These are phyloP conservation scores for Nasonia oneida DNA, from an alignment of 2,888 invertebrate species.

Conservation along the genomic window DNA sequence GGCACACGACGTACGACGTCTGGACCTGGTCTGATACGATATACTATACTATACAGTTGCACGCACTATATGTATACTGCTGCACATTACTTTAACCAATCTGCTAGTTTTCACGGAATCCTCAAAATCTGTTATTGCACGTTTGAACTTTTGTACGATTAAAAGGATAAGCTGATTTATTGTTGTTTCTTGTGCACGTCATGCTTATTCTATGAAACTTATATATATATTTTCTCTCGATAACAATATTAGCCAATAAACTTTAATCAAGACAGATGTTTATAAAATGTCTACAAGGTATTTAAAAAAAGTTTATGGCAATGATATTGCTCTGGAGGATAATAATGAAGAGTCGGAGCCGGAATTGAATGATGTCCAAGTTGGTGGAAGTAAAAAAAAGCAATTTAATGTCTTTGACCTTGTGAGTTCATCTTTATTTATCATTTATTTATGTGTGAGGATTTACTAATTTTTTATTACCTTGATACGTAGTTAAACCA, in stretches of 20 bases:
- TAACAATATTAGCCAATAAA: neutral
- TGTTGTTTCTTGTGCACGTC: neutral
- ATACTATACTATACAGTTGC: no score
- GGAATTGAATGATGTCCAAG: slow-evolving; percentile 81
- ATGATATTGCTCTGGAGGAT: slow-evolving; percentile 80
- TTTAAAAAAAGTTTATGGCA: slow-evolving; percentile 84
- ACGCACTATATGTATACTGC: neutral
- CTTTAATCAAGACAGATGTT: neutral
- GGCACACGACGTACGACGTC: neutral
- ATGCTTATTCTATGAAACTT: neutral
- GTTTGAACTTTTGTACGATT: neutral
- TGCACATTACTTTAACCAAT: neutral
- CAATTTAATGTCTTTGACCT: slow-evolving; percentile 85
- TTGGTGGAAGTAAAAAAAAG: slow-evolving; percentile 81
- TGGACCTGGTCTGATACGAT: no score
- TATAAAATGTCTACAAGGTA: slow-evolving; percentile 84
- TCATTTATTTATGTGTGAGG: slow-evolving; percentile 13
- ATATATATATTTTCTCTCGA: neutral
- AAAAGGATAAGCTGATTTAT: neutral
- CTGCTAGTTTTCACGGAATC: neutral
- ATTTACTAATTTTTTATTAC: slow-evolving; percentile 20
- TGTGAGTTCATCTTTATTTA: slow-evolving; percentile 79
- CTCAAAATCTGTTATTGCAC: neutral
- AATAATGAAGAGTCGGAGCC: slow-evolving; percentile 80
- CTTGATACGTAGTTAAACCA: slow-evolving; percentile 82